These are phyloP conservation scores for Gadus macrocephalus DNA, from an alignment of 2,113 vertebrate genomes.

Conservation along the genomic window DNA sequence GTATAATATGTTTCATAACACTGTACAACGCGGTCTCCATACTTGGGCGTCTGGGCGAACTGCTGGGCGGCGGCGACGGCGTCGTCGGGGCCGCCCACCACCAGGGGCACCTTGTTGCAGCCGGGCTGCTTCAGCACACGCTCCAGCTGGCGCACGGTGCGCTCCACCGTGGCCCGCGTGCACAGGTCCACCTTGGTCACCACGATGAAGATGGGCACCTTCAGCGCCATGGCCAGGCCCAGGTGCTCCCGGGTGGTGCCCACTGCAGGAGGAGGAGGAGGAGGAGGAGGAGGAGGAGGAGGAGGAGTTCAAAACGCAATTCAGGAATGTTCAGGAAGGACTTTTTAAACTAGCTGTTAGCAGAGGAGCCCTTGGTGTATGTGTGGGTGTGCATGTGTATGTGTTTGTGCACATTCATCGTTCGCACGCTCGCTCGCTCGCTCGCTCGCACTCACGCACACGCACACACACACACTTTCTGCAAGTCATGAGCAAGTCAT, in stretches of 20 bases:
- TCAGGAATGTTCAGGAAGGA: no score
- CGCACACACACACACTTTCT: no score
- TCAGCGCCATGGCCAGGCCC: slow-evolving; percentile 92
- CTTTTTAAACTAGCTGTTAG: no score
- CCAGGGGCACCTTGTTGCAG: slow-evolving; percentile 94
- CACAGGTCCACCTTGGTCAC: slow-evolving; percentile 97
- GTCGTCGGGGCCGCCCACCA: slow-evolving; percentile 84
- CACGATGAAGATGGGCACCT: slow-evolving; percentile 97
- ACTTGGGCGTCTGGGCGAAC: slow-evolving; percentile 95
- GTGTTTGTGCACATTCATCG: no score
- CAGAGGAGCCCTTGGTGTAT: no score
- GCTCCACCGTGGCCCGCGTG: slow-evolving; percentile 85
- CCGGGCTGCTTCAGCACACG: slow-evolving; percentile 93
- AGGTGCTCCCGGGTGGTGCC: slow-evolving; percentile 95
- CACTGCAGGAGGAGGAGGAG: slow-evolving; percentile 63
- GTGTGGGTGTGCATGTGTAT: no score
- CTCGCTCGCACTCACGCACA: no score
- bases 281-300: background rate
- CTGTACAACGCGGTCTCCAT: slow-evolving; percentile 1
- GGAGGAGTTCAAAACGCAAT: no score
- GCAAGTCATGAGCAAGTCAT: no score
- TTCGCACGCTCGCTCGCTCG: no score
- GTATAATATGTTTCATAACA: no score
- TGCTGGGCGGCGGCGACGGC: slow-evolving; percentile 95
- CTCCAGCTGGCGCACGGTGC: slow-evolving; percentile 93